These are phyloP conservation scores for Heliconius congener DNA, from an alignment of 1,140 invertebrate species.

Conservation along the genomic window DNA sequence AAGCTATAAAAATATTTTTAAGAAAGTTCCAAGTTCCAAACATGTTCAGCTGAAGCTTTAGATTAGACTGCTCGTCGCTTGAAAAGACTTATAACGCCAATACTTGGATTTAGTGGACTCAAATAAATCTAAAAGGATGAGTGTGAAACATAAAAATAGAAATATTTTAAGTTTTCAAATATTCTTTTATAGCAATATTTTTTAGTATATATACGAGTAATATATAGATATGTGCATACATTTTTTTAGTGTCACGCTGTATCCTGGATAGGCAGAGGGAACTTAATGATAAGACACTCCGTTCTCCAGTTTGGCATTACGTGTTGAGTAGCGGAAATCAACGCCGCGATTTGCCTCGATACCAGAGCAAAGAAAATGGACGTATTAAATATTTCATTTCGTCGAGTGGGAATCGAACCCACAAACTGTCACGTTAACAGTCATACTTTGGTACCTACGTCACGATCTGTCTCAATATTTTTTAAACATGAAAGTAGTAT, in stretches of 20 bases:
- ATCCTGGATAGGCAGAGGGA: background rate
- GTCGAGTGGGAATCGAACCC: too few species aligned
- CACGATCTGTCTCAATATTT: too few species aligned
- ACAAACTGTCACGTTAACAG: too few species aligned
- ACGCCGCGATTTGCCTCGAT: too few species aligned
- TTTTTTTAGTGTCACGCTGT: background rate
- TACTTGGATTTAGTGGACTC: constrained; percentile 41
- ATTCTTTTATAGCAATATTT: background rate
- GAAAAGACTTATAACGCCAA: constrained; percentile 68
- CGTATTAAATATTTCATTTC: too few species aligned
- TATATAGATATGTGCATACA: too few species aligned
- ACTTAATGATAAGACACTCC: too few species aligned
- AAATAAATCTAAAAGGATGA: constrained; percentile 19
- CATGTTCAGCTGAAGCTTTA: constrained; percentile 63
- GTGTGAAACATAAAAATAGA: constrained; percentile 1
- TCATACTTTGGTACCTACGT: too few species aligned
- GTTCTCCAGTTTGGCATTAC: too few species aligned
- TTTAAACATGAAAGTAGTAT: too few species aligned
- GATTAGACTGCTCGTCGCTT: constrained; percentile 59
- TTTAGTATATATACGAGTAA: background rate
- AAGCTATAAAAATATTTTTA: constrained; percentile 9
- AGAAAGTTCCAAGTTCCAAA: constrained; percentile 34
- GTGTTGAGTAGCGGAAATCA: too few species aligned
- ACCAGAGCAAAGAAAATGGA: too few species aligned
- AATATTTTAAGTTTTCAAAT: background rate